Conservation (phyloP, 1,140 invertebrate species). For the Dendrolimus punctatus region DNA sequence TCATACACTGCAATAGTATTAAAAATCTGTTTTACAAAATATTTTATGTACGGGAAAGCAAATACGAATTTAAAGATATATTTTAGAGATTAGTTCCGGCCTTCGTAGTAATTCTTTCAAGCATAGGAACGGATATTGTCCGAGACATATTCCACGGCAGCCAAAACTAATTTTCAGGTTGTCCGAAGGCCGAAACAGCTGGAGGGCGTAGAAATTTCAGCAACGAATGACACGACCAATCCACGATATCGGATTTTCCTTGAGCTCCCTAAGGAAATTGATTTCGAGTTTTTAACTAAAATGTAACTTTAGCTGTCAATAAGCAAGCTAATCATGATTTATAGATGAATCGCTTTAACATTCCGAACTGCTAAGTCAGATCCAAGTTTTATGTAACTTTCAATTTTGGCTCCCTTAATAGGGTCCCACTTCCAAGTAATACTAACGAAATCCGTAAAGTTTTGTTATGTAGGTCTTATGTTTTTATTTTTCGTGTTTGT, state of each 20-base stretch:
- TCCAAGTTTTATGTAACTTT: too few species aligned
- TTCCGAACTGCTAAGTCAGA: too few species aligned
- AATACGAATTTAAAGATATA: too few species aligned
- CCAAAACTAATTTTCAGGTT: constrained; percentile 45
- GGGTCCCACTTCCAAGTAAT: too few species aligned
- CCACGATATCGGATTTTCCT: constrained; percentile 40
- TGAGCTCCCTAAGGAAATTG: constrained; percentile 50
- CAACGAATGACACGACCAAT: constrained; percentile 9
- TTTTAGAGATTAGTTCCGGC: too few species aligned
- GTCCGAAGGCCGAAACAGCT: constrained; percentile 32
- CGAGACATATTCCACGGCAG: constrained; percentile 27
- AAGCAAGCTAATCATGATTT: constrained; percentile 31
- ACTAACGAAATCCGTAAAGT: too few species aligned
- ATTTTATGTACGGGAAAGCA: too few species aligned
- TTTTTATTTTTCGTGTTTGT: too few species aligned
- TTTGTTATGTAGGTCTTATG: too few species aligned
- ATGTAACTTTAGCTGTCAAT: constrained; percentile 34
- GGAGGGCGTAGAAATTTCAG: constrained; percentile 13
- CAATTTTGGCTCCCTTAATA: too few species aligned
- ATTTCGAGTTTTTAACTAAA: constrained; percentile 41
- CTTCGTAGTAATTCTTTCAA: constrained; percentile 4
- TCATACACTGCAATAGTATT: too few species aligned
- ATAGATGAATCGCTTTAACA: constrained; percentile 8
- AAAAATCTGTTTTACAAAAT: too few species aligned
- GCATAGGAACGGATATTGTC: constrained; percentile 10